Percentiles rank a stretch among this genome's conserved stretches.
Conservation (phyloP, 2,888 invertebrate genomes). For the Brachypalpus laphriformis region DNA sequence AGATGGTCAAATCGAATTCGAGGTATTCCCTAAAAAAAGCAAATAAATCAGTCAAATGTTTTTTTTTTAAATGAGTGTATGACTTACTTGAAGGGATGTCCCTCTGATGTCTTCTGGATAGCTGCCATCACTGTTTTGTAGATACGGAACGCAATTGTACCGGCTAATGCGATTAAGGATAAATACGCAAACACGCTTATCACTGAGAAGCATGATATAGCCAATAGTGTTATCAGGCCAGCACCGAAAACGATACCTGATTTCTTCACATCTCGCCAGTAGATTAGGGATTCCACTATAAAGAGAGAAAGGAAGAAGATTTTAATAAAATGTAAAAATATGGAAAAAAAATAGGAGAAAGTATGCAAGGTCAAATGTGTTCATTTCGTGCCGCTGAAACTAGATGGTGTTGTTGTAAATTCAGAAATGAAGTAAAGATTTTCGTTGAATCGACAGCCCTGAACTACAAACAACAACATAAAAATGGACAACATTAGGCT, state of each 20-base stretch:
- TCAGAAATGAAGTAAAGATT: too few relatives aligned
- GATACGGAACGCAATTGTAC: slow-evolving; percentile 96
- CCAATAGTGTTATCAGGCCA: slow-evolving; percentile 93
- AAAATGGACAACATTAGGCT: too few relatives aligned
- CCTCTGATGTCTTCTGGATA: slow-evolving; percentile 97
- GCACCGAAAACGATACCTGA: slow-evolving; percentile 97
- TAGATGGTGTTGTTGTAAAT: too few relatives aligned
- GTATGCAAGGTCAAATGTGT: too few relatives aligned
- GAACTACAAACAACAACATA: too few relatives aligned
- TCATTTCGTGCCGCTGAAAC: too few relatives aligned
- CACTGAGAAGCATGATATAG: slow-evolving; percentile 96
- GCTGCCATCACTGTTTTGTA: slow-evolving; percentile 98
- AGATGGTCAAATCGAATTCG: slow-evolving; percentile 93
- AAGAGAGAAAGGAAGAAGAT: slow-evolving; percentile 79
- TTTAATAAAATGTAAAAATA: not conserved
- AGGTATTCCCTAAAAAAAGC: slow-evolving; percentile 88
- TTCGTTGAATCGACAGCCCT: too few relatives aligned
- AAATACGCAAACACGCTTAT: slow-evolving; percentile 97
- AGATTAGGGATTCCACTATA: slow-evolving; percentile 96
- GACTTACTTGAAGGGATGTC: slow-evolving; percentile 98
- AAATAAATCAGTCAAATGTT: too few relatives aligned
- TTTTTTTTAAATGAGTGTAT: not conserved
- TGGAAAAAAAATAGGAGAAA: not conserved
- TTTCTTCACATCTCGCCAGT: slow-evolving; percentile 98
- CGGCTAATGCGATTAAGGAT: slow-evolving; percentile 92